Percentiles rank a stretch among this genome's conserved stretches.
Evolutionary conservation across 2,797 vertebrate species (phyloP).

Genomic region (Antennarius maculatus): DNA sequence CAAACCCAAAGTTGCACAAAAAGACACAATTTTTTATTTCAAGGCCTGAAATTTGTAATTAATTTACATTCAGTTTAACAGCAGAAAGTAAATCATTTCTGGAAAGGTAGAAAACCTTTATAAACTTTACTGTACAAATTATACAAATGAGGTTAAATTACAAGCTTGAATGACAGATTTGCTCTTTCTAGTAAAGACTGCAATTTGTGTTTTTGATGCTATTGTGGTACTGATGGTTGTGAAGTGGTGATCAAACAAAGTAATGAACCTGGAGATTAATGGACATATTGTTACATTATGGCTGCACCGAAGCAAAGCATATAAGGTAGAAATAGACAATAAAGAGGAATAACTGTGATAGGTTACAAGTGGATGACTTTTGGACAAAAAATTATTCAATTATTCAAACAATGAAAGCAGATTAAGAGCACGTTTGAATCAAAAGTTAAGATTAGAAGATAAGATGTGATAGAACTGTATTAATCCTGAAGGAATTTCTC

Average conservation of each 20-base stretch:
- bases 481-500: constrained; percentile 10
- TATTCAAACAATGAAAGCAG: constrained; percentile 29
- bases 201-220: constrained; percentile 30
- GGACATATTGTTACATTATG: constrained; percentile 31
- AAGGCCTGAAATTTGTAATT: constrained; percentile 83
- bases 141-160: constrained; percentile 84
- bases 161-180: constrained; percentile 77
- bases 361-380: constrained; percentile 21
- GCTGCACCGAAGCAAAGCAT: constrained; percentile 44
- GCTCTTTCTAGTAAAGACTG: constrained; percentile 58
- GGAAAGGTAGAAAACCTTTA: constrained; percentile 94
- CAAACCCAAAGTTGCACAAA: constrained; percentile 91
- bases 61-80: constrained; percentile 87
- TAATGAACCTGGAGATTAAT: constrained; percentile 6
- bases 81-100: constrained; percentile 90
- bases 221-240: constrained; percentile 8
- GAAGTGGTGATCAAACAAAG: constrained; percentile 27
- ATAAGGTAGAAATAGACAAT: constrained; percentile 21
- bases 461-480: too few relatives aligned
- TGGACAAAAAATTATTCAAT: constrained; percentile 26
- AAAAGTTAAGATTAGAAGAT: constrained; percentile 4
- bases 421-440: constrained; percentile 48
- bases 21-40: constrained; percentile 86
- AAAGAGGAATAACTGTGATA: constrained; percentile 18
- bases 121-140: constrained; percentile 96